Percentiles rank a stretch among this genome's conserved stretches.
Conservation (phyloP, 2,113 vertebrate genomes). For the Cynopterus brachyotis region DNA sequence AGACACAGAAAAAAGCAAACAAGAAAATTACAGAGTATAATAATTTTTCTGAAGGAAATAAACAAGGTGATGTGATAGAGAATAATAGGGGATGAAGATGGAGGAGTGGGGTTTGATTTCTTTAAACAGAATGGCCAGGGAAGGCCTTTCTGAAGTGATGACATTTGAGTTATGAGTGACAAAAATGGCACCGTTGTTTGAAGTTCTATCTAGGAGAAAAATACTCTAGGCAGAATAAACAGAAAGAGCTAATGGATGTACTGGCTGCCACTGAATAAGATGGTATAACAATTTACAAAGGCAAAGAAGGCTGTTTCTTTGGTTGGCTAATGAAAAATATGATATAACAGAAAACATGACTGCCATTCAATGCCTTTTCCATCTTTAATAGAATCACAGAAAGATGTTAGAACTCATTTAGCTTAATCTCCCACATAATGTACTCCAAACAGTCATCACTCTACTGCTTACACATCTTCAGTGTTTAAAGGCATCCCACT, state of each 20-base stretch:
- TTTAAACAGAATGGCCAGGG: neutral
- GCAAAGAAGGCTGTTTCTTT: neutral
- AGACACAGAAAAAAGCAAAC: neutral
- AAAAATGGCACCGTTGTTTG: slow-evolving; percentile 6
- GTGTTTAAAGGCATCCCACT: neutral
- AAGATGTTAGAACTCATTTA: neutral
- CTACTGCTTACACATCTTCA: neutral
- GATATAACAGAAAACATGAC: neutral
- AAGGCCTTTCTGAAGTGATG: neutral
- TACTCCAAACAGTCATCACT: neutral
- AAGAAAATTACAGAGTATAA: neutral
- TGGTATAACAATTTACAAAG: neutral
- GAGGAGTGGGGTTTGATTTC: neutral
- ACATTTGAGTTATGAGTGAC: neutral
- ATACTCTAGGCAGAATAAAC: neutral
- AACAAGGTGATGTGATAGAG: neutral
- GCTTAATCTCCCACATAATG: neutral
- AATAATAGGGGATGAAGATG: neutral
- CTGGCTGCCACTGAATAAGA: neutral
- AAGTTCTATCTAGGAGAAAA: neutral
- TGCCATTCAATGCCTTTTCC: neutral
- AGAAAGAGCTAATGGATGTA: neutral
- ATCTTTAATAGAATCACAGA: neutral
- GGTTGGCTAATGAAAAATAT: neutral
- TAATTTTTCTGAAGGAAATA: slow-evolving; percentile 18